Percentiles rank a stretch among this genome's conserved stretches.
These are phyloP conservation scores for Ailurus styani DNA, from an alignment of 2,113 vertebrate species.

Conservation along the genomic window DNA sequence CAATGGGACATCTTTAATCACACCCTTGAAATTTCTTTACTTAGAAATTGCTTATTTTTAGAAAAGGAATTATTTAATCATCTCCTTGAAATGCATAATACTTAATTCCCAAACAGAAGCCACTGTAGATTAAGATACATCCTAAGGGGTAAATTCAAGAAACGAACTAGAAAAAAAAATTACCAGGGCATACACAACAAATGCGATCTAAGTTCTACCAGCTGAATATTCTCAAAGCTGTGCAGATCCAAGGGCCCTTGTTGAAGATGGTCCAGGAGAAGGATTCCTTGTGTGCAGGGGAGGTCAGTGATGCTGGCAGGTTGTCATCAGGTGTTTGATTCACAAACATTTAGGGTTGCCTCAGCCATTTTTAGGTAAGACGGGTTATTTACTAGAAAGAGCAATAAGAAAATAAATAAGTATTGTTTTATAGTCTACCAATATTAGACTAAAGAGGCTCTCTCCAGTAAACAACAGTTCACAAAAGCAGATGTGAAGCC, in stretches of 20 bases:
- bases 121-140: neutral
- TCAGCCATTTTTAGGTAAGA: neutral
- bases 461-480: conserved; percentile 34
- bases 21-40: neutral
- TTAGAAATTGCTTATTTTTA: neutral
- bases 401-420: conserved; percentile 20
- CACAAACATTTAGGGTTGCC: neutral
- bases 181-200: neutral
- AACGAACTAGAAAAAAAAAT: neutral
- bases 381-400: conserved; percentile 39
- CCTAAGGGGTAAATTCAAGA: neutral
- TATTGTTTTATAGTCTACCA: conserved; percentile 12
- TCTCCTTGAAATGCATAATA: neutral
- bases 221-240: neutral
- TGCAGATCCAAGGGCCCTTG: neutral
- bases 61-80: neutral
- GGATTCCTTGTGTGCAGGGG: neutral
- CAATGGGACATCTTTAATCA: neutral
- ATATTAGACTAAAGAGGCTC: conserved; percentile 24
- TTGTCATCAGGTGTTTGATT: neutral
- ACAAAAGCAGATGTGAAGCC: conserved; percentile 40
- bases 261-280: neutral
- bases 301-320: neutral
- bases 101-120: neutral
- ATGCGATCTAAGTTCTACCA: neutral